Conservation (phyloP, 2,797 vertebrate species). For the Eospalax fontanierii region DNA sequence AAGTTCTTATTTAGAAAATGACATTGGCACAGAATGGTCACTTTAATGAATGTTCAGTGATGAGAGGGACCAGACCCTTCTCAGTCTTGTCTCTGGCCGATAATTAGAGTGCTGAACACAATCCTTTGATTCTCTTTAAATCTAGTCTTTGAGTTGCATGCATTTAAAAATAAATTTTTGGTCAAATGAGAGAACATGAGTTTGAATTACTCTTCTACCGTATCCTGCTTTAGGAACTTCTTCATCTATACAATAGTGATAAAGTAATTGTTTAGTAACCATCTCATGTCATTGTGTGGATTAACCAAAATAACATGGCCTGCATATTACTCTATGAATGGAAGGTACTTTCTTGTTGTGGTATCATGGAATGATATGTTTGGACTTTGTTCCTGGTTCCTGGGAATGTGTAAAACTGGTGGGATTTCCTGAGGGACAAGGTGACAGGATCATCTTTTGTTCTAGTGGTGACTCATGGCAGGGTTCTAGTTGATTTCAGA, state of each 20-base stretch:
- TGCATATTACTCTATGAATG: neutral
- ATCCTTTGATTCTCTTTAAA: neutral
- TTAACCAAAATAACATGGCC: neutral
- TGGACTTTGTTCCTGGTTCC: neutral
- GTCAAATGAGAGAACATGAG: neutral
- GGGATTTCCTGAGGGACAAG: neutral
- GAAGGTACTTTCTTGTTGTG: constrained; percentile 5
- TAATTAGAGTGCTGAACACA: neutral
- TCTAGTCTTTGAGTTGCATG: neutral
- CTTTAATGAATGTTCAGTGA: neutral
- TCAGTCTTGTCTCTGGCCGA: neutral
- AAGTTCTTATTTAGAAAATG: neutral
- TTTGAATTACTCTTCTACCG: neutral
- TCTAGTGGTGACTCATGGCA: neutral
- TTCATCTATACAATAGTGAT: constrained; percentile 27
- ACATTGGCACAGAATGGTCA: neutral
- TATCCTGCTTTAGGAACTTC: constrained; percentile 20
- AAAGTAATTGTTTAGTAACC: neutral
- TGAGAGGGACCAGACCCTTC: neutral
- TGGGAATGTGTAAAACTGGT: neutral
- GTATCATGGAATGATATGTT: neutral
- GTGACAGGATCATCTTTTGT: neutral
- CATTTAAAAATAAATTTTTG: constrained; percentile 41
- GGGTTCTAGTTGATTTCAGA: neutral
- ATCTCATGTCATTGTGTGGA: neutral